Conservation (phyloP, 2,797 vertebrate genomes). For the Eremophila alpestris region DNA sequence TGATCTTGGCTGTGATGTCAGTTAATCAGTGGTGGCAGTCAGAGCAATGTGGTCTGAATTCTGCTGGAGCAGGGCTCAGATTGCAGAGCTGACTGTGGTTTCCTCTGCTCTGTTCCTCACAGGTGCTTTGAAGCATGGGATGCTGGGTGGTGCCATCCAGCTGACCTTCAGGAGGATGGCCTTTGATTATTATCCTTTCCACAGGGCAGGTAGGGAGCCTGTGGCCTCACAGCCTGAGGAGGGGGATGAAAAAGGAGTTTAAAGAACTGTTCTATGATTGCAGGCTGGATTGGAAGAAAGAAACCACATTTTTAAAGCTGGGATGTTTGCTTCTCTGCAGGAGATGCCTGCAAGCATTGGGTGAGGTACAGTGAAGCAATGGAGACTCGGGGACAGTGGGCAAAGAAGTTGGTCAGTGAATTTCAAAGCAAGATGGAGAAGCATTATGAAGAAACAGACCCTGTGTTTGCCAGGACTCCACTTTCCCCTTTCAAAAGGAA, state of each 20-base stretch:
- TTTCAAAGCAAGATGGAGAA: slow-evolving; percentile 86
- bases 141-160: slow-evolving; percentile 94
- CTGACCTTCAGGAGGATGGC: slow-evolving; percentile 93
- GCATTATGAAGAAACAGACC: slow-evolving; percentile 60
- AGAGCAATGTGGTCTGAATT: not conserved
- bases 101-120: not conserved
- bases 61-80: not conserved
- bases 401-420: slow-evolving; percentile 85
- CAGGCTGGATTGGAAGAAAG: not conserved
- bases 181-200: slow-evolving; percentile 96
- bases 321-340: slow-evolving; percentile 66
- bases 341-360: slow-evolving; percentile 93
- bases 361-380: slow-evolving; percentile 90
- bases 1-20: not conserved
- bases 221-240: not conserved
- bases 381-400: slow-evolving; percentile 91
- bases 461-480: slow-evolving; percentile 45
- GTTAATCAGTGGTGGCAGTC: not conserved
- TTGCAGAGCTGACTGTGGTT: not conserved
- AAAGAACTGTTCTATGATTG: not conserved
- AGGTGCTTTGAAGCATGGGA: slow-evolving; percentile 83
- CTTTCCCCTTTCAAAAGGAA: slow-evolving; percentile 75
- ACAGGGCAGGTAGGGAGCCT: slow-evolving; percentile 85
- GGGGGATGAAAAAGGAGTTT: not conserved
- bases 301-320: not conserved